A percentile compares a stretch with the other conserved stretches of the same genome.
Conservation (phyloP, 2,113 vertebrate species). For the Onychostruthus taczanowskii region DNA sequence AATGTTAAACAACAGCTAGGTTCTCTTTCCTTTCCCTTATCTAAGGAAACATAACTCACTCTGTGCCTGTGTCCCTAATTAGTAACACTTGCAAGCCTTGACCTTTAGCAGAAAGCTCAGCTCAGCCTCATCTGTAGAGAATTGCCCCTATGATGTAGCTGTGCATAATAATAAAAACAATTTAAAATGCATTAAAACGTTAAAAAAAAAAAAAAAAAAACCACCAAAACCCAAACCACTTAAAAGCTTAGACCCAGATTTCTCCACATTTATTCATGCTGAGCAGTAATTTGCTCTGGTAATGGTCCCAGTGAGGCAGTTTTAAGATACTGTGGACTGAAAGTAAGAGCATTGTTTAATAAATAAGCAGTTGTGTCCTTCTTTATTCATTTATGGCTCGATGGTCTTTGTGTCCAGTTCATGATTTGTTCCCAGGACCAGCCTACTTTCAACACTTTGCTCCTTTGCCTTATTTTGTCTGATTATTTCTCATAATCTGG, state of each 20-base stretch:
- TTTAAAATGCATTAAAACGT: constrained; percentile 28
- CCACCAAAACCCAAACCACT: neutral
- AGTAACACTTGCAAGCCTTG: constrained; percentile 41
- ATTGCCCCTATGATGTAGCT: constrained; percentile 4
- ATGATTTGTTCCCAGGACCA: neutral
- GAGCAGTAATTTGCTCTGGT: constrained; percentile 27
- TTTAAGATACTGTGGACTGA: neutral
- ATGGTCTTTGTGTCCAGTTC: neutral
- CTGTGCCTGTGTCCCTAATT: constrained; percentile 9
- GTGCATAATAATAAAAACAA: constrained; percentile 52
- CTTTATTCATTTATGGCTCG: neutral
- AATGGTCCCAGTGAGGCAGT: constrained; percentile 25
- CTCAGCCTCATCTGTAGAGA: neutral
- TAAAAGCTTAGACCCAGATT: neutral
- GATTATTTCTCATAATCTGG: neutral
- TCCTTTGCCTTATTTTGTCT: neutral
- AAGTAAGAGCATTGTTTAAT: neutral
- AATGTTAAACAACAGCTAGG: neutral
- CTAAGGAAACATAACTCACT: constrained; percentile 23
- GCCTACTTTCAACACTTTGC: neutral
- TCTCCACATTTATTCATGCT: neutral
- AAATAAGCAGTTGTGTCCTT: neutral
- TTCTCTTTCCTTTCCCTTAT: neutral
- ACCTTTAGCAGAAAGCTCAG: neutral
- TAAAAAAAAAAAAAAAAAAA: neutral